Conservation (phyloP, 1,140 invertebrate species). For the Hyles euphorbiae region DNA sequence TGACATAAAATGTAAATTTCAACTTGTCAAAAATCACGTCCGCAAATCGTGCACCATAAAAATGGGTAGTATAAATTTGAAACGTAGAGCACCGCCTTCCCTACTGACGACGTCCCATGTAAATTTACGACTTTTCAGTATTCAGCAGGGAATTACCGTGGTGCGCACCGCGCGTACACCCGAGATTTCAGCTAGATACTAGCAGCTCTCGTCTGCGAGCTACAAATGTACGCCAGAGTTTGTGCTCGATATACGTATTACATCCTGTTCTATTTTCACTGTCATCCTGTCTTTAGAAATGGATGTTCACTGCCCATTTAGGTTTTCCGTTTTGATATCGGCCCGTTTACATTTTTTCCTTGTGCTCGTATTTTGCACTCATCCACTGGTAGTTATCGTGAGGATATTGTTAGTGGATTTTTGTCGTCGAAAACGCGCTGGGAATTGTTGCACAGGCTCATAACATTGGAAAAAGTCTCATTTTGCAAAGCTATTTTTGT, state of each 20-base stretch:
- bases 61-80: constrained; percentile 53
- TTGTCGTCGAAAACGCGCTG: too few species aligned
- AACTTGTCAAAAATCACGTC: constrained; percentile 64
- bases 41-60: constrained; percentile 58
- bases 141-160: constrained; percentile 54
- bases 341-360: background rate
- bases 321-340: constrained; percentile 20
- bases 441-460: too few species aligned
- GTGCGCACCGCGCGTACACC: constrained; percentile 19
- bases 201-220: constrained; percentile 22
- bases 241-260: constrained; percentile 16
- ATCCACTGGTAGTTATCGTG: too few species aligned
- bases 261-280: constrained; percentile 14
- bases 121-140: constrained; percentile 65
- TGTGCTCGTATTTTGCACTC: background rate
- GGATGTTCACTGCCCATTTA: constrained; percentile 22
- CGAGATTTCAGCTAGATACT: constrained; percentile 48
- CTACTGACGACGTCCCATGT: constrained; percentile 43
- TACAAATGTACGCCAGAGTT: constrained; percentile 37
- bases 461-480: too few species aligned
- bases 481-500: too few species aligned
- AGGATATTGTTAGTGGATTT: too few species aligned
- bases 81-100: constrained; percentile 41
- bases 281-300: constrained; percentile 15
- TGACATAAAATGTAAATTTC: constrained; percentile 61